phyloP scores from a whole-genome alignment of 2,797 vertebrate species.

The Hybognathus amarus region DNA sequence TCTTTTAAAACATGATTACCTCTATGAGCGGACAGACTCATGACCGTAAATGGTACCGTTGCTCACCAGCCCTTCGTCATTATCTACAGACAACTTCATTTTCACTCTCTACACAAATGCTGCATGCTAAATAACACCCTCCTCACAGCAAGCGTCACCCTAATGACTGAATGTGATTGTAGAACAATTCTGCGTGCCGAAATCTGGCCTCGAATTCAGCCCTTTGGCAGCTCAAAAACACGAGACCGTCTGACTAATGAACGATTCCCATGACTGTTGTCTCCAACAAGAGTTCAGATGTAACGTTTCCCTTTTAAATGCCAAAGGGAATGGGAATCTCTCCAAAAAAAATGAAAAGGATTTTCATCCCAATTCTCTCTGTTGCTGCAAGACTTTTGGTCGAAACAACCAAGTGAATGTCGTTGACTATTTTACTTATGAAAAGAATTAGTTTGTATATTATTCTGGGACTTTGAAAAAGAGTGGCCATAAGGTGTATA shows the following conservation, averaged over 20 bases:
- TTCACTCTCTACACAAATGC: constrained; percentile 18
- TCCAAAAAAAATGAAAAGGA: constrained; percentile 32
- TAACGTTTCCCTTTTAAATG: constrained; percentile 58
- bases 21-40: constrained; percentile 65
- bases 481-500: constrained; percentile 10
- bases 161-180: constrained; percentile 28
- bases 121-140: constrained; percentile 45
- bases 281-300: constrained; percentile 8
- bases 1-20: constrained; percentile 53
- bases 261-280: background rate
- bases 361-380: constrained; percentile 69
- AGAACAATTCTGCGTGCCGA: background rate
- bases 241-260: constrained; percentile 19
- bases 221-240: constrained; percentile 31
- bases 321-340: constrained; percentile 63
- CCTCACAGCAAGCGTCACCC: background rate
- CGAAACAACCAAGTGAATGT: constrained; percentile 81
- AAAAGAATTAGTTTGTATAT: constrained; percentile 68
- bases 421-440: constrained; percentile 74
- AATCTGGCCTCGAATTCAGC: constrained; percentile 43
- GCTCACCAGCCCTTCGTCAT: constrained; percentile 24
- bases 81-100: constrained; percentile 12
- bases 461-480: background rate
- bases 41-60: constrained; percentile 13
- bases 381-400: constrained; percentile 73